Conservation (phyloP, 2,888 invertebrate genomes). For the Dolomedes plantarius region DNA sequence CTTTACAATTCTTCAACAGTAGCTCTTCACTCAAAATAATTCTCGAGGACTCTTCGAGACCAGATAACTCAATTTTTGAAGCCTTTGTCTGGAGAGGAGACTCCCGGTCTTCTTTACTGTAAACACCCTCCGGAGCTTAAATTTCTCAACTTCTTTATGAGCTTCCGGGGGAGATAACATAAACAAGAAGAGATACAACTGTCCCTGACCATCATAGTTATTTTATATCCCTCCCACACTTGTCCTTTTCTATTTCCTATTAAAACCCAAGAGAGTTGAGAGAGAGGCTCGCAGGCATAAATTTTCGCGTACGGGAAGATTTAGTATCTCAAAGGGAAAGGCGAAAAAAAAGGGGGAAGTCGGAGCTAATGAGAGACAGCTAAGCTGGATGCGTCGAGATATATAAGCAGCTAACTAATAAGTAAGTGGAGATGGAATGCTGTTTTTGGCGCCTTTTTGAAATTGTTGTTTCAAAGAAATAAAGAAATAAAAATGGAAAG, state of each 20-base stretch:
- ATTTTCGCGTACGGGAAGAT: slow-evolving; percentile 15
- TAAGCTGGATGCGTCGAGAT: background rate
- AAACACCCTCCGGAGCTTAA: slow-evolving; percentile 47
- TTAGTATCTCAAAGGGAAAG: background rate
- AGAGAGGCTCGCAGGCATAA: slow-evolving; percentile 47
- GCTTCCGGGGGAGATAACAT: slow-evolving; percentile 65
- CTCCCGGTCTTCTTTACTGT: slow-evolving; percentile 29
- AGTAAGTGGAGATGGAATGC: background rate
- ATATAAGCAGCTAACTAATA: background rate
- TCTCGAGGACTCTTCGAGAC: slow-evolving; percentile 38
- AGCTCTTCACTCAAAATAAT: slow-evolving; percentile 62
- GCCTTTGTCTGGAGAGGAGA: slow-evolving; percentile 4
- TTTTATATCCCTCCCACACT: slow-evolving; percentile 51
- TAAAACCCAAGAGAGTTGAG: slow-evolving; percentile 56
- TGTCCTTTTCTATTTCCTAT: slow-evolving; percentile 60
- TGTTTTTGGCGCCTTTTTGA: background rate
- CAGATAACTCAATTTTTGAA: slow-evolving; percentile 40
- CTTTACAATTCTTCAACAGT: slow-evolving; percentile 37
- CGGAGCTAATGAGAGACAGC: background rate
- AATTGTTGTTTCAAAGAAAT: background rate
- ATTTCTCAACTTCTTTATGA: slow-evolving; percentile 64
- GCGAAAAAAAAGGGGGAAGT: background rate
- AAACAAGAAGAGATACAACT: slow-evolving; percentile 65
- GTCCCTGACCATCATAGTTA: slow-evolving; percentile 60
- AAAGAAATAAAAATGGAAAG: no score